Percentiles rank a stretch among this genome's conserved stretches.
These are phyloP conservation scores for Geopemphigus sp. DNA, from an alignment of 1,140 invertebrate genomes.

Conservation along the genomic window DNA sequence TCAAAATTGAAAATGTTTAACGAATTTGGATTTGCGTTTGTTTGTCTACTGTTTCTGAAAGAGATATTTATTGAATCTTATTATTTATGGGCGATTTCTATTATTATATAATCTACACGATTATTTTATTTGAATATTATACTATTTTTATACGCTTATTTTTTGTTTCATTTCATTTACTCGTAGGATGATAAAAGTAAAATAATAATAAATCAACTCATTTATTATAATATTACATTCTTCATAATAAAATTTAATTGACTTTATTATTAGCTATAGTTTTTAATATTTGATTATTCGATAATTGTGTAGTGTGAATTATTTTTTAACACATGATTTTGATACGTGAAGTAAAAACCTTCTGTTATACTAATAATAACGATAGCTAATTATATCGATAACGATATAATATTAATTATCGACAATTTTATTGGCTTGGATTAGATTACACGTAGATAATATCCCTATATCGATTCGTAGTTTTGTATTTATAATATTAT, in stretches of 20 bases:
- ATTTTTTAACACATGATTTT: neutral
- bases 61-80: constrained; percentile 2
- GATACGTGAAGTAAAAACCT: neutral
- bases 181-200: neutral
- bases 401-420: neutral
- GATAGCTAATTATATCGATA: too few species aligned
- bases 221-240: neutral
- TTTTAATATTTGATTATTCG: constrained; percentile 3
- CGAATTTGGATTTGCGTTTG: neutral
- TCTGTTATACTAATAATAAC: neutral
- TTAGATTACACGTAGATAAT: neutral
- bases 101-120: neutral
- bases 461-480: neutral
- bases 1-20: neutral
- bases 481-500: neutral
- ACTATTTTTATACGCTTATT: constrained; percentile 42
- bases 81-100: constrained; percentile 32
- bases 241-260: constrained; percentile 27
- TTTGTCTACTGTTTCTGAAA: neutral
- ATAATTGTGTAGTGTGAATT: neutral
- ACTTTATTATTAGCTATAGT: neutral
- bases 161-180: constrained; percentile 33
- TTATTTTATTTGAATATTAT: constrained; percentile 36
- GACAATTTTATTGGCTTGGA: neutral
- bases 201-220: neutral